These are phyloP conservation scores for Saccopteryx leptura DNA, from an alignment of 2,113 vertebrate genomes.

Conservation along the genomic window DNA sequence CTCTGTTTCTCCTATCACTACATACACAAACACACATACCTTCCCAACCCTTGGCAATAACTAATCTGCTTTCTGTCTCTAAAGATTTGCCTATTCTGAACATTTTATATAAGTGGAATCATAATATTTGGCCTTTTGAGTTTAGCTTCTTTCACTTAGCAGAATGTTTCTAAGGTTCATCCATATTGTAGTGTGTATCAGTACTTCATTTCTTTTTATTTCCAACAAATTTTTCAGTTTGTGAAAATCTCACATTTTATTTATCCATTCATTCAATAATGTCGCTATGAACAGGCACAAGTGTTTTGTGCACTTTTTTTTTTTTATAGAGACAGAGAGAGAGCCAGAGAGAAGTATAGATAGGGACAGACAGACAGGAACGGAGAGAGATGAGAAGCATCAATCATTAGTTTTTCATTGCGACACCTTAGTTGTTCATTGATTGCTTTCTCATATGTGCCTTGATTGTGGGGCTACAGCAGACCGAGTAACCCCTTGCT, in stretches of 20 bases:
- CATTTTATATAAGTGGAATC: constrained; percentile 38
- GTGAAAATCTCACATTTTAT: not conserved
- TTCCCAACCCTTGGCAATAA: not conserved
- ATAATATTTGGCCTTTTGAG: not conserved
- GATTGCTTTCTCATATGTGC: too few relatives aligned
- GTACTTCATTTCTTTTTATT: constrained; percentile 34
- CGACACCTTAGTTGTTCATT: too few relatives aligned
- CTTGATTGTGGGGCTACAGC: too few relatives aligned
- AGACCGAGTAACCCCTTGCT: too few relatives aligned
- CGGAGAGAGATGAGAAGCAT: too few relatives aligned
- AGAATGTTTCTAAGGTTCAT: constrained; percentile 4
- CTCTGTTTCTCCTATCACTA: not conserved
- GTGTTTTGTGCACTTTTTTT: not conserved
- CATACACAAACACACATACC: not conserved
- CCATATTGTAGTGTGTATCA: not conserved
- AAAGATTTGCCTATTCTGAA: not conserved
- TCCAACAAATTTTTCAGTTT: not conserved
- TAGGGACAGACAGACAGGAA: too few relatives aligned
- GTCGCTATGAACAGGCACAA: not conserved
- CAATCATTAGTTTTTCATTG: too few relatives aligned
- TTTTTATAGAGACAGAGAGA: not conserved
- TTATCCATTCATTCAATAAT: constrained; percentile 43
- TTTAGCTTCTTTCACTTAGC: constrained; percentile 45
- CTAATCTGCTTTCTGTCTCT: not conserved
- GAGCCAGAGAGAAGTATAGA: too few relatives aligned